These are phyloP conservation scores for Aselliscus stoliczkanus DNA, from an alignment of 2,797 vertebrate genomes.

Conservation along the genomic window DNA sequence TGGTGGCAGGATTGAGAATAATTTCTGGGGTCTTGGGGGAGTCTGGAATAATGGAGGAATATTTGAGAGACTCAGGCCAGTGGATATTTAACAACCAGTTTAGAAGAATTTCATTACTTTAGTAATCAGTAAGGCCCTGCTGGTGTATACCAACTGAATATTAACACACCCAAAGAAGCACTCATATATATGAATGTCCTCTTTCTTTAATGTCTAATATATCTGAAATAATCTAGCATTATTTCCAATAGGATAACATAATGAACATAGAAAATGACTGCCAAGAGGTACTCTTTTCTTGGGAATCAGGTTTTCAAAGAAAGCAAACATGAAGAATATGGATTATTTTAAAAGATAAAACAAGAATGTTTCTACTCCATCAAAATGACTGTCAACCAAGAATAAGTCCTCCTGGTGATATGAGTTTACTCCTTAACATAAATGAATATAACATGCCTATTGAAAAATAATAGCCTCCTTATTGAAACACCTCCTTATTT, in stretches of 20 bases:
- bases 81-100: neutral
- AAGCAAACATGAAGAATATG: conserved; percentile 40
- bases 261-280: conserved; percentile 18
- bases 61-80: neutral
- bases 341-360: conserved; percentile 16
- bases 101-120: neutral
- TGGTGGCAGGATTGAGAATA: neutral
- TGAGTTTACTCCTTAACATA: conserved; percentile 3
- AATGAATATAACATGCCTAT: conserved; percentile 30
- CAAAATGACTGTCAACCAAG: conserved; percentile 48
- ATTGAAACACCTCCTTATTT: conserved; percentile 43
- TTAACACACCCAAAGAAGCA: neutral
- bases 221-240: neutral
- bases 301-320: conserved; percentile 38
- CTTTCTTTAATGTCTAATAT: neutral
- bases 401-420: neutral
- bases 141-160: neutral
- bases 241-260: neutral
- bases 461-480: conserved; percentile 54
- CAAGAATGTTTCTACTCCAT: conserved; percentile 27
- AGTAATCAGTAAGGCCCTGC: neutral
- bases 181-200: neutral
- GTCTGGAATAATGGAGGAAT: neutral
- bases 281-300: neutral
- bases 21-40: neutral